Conservation (phyloP, 2,113 vertebrate species). For the Brachypteracias leptosomus region DNA sequence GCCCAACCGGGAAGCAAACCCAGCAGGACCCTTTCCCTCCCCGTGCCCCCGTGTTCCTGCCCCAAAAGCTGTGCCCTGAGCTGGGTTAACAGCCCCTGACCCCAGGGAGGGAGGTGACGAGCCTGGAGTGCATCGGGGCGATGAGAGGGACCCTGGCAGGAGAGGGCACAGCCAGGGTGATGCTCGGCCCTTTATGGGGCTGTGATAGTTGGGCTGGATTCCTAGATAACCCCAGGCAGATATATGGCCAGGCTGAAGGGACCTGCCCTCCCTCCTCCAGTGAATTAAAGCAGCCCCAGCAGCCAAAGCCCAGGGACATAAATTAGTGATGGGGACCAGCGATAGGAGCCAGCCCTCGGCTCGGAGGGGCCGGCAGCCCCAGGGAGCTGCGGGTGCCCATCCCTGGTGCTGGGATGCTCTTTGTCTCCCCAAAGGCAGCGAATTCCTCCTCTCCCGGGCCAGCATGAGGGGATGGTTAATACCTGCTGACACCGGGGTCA, state of each 20-base stretch:
- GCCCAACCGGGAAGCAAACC: not conserved
- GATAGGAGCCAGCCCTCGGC: not conserved
- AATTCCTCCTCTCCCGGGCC: not conserved
- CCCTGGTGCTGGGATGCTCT: not conserved
- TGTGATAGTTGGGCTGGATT: not conserved
- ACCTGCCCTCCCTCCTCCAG: not conserved
- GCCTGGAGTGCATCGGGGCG: not conserved
- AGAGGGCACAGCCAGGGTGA: not conserved
- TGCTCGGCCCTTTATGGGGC: not conserved
- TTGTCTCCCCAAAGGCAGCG: not conserved
- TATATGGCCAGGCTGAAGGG: not conserved
- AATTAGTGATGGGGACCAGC: not conserved
- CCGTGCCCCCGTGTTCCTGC: fast-evolving
- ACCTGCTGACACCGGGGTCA: slow-evolving; percentile 32
- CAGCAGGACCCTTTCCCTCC: not conserved
- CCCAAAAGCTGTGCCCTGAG: not conserved
- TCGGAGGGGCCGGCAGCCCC: fast-evolving
- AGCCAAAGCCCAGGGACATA: not conserved
- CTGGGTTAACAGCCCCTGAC: not conserved
- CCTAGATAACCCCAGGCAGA: slow-evolving; percentile 55
- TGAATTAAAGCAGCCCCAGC: not conserved
- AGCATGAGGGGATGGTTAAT: not conserved
- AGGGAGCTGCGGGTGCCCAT: not conserved
- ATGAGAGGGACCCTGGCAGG: not conserved
- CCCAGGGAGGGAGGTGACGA: not conserved